Evolutionary conservation across 2,888 invertebrate species (phyloP).

Genomic region (Caenorhabditis sp.): DNA sequence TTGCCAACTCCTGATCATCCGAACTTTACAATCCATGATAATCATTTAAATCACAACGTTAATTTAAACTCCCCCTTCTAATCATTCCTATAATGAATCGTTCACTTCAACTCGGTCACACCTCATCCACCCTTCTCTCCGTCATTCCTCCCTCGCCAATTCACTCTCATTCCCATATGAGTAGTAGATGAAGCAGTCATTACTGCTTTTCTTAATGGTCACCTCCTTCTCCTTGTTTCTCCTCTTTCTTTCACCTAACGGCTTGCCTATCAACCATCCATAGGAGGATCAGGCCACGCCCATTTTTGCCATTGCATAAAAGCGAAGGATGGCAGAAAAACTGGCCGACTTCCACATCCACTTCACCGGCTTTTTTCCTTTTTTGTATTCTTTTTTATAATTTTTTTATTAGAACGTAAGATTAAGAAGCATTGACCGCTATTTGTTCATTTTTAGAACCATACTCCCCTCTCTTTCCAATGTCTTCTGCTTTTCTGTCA

Average conservation of each 20-base stretch:
- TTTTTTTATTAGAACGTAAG: too few species aligned
- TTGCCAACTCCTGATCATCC: background rate
- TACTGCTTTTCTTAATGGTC: slow-evolving; percentile 52
- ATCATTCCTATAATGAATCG: background rate
- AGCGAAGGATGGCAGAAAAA: background rate
- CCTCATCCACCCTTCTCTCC: slow-evolving; percentile 42
- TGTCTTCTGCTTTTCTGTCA: too few species aligned
- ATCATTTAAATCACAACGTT: too few species aligned
- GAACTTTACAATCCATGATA: background rate
- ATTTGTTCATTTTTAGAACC: too few species aligned
- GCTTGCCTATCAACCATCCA: slow-evolving; percentile 24
- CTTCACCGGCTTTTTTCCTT: too few species aligned
- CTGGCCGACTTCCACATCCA: too few species aligned
- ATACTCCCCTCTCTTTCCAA: too few species aligned
- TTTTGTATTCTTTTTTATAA: too few species aligned
- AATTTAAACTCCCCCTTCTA: background rate
- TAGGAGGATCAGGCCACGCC: slow-evolving; percentile 9
- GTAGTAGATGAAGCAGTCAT: slow-evolving; percentile 23
- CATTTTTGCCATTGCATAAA: background rate
- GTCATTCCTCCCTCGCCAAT: background rate
- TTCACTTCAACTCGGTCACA: slow-evolving; percentile 44
- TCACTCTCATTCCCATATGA: slow-evolving; percentile 27
- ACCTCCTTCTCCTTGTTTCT: slow-evolving; percentile 21
- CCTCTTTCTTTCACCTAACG: slow-evolving; percentile 19
- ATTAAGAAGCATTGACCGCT: too few species aligned